Evolutionary conservation across 2,888 invertebrate species (phyloP).

Genomic region (Erebia aethiops): DNA sequence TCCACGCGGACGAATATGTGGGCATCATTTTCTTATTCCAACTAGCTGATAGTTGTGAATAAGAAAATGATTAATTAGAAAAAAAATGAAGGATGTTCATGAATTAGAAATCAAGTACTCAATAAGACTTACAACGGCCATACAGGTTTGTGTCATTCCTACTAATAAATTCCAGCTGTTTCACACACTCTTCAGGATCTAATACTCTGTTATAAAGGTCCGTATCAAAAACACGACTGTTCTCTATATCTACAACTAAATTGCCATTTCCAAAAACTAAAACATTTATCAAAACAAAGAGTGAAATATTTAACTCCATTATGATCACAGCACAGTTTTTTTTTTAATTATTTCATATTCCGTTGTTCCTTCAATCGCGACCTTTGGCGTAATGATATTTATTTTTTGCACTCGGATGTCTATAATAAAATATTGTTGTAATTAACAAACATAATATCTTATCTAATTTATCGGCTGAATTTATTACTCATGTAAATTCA

Average conservation of each 20-base stretch:
- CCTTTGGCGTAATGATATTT: conserved; percentile 18
- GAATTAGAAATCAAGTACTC: neutral
- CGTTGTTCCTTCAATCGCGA: conserved; percentile 25
- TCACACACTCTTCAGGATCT: conserved; percentile 57
- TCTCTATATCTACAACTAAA: conserved; percentile 41
- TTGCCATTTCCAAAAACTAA: conserved; percentile 21
- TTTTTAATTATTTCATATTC: conserved; percentile 14
- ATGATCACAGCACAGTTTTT: conserved; percentile 26
- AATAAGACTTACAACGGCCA: conserved; percentile 59
- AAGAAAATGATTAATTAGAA: no score
- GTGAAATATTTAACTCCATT: conserved; percentile 31
- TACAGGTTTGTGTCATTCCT: conserved; percentile 48
- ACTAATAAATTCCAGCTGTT: conserved; percentile 54
- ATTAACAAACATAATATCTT: conserved; percentile 32
- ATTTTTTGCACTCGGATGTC: conserved; percentile 23
- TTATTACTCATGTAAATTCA: conserved; percentile 26
- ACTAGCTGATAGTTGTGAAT: no score
- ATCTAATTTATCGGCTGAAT: conserved; percentile 31
- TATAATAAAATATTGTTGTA: conserved; percentile 32
- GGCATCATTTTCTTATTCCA: no score
- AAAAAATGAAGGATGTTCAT: no score
- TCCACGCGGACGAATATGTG: no score
- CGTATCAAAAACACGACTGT: conserved; percentile 53
- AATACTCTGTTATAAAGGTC: conserved; percentile 60
- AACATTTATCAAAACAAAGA: conserved; percentile 26